Base-by-base conservation (phyloP, 2,797 vertebrate species). In the Helarctos malayanus region DNA sequence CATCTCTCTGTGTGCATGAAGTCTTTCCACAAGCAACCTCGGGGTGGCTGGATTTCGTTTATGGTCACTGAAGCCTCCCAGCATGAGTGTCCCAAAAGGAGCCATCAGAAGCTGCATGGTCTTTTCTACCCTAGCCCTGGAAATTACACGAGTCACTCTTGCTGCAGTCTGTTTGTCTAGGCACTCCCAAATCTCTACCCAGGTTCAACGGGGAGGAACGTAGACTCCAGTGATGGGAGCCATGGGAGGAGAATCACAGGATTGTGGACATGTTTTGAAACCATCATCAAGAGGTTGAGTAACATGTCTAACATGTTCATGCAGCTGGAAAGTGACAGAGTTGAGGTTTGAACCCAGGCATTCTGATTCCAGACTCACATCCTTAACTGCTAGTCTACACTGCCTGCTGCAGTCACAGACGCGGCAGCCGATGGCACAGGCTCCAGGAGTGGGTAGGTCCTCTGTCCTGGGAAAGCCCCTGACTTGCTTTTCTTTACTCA, bases 201-300 rank as follows among this genome's bases (percentile, higher is more conserved):
- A 61, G 29, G 11, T 65, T 88, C 47, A 81, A 86, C 75, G 25
- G 29, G 32, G 63, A 59, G 57, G n/a, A 27, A 49, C 38, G 7
- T 4, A 73, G 81, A 38, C 35, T 11, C 23, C 16, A 7, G 11
- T 47, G 84, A 21, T 29, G 27, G 73, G 73, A 47, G 27, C 76
- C 10, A 89, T 7, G 10, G 35, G 19, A 89, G 10, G 11, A 90
- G 32, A 89, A 49, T 56, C 47, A 56, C 68, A 85, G 45, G 47
- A 59, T 56, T 57, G 5, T 21, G 63, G 32, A 29, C 65, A 25
- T 38, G 83, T 35, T 85, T 83, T 49, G 56, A 94, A 89, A 82
- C 54, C 54, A 92, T 76, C n/a, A 25, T 68, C 79, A 81, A 90
- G 89, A 41, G 9, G 85, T 65, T 78, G 84, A 85, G 35, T 81